phyloP scores from a whole-genome alignment of 2,797 vertebrate species.

The Lepilemur ruficaudatus region DNA sequence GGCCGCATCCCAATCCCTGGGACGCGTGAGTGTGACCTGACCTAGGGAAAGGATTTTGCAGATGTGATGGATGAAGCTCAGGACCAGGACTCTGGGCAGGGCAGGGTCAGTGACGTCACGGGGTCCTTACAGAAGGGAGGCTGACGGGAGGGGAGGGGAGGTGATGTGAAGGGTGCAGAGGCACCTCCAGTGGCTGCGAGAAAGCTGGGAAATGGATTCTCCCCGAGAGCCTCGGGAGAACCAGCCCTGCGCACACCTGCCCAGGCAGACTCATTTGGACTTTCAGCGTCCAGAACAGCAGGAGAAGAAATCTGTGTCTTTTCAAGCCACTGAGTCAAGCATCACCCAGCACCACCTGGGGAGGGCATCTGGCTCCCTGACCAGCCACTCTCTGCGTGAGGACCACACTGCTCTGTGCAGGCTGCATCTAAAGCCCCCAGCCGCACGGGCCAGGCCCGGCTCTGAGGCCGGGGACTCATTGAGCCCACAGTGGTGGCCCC shows the following conservation, averaged over 20 bases:
- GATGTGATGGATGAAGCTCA: too few species aligned
- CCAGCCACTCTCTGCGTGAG: background rate
- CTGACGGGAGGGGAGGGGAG: fast-evolving
- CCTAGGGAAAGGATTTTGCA: too few species aligned
- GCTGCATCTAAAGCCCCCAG: background rate
- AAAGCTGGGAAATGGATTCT: background rate
- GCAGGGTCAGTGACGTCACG: too few species aligned
- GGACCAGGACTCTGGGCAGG: background rate
- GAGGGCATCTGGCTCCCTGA: background rate
- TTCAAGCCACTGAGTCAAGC: background rate
- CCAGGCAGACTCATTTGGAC: background rate
- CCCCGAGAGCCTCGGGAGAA: background rate
- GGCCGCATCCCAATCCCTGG: background rate
- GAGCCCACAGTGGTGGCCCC: background rate
- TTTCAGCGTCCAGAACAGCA: background rate
- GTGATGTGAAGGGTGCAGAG: background rate
- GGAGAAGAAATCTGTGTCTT: background rate
- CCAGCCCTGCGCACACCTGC: background rate
- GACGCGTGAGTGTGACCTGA: background rate
- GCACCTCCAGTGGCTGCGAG: background rate
- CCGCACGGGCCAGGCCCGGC: too few species aligned
- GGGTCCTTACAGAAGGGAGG: background rate
- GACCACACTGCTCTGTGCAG: fast-evolving
- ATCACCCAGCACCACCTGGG: fast-evolving
- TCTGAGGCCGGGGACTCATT: background rate